Base-by-base conservation (phyloP, 2,113 vertebrate genomes). In the Eurystomus gularis region DNA sequence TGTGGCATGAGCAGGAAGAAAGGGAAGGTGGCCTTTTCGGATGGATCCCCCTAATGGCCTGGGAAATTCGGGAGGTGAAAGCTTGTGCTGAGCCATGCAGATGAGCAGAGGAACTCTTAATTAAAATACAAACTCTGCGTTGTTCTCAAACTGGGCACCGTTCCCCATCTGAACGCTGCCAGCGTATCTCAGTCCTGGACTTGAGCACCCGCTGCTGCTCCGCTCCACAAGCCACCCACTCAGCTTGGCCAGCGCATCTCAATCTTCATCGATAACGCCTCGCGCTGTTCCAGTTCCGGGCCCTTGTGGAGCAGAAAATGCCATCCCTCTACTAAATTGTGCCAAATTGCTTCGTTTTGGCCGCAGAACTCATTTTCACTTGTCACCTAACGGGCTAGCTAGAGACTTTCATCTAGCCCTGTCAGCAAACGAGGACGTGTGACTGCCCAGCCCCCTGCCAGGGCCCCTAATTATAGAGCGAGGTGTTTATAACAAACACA, bases 401-500 rank as follows among this genome's bases (percentile, higher is more conserved):
- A 73, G 83, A 88, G 92, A 73, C 87, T 96, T 96, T 86, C 66
- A 88, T 96, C 79, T 79, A 88, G 62, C 64, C 40, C 75, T 95
- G 94, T 96, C 97, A 95, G 82, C 39, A 65, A 2, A 51, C 61
- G 66, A 95, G 86, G 87, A 73, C 79, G 49, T 52, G 73, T 58
- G 75, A 95, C 52, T 79, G 71, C 10, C 70, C 81, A 79, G 44
- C 75, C 75, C 82, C 96, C 97, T 93, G 88, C 94, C 69, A 76
- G 69, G 95, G 54, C 76, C 61, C 69, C 88, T 96, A 87, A 94
- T 97, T 96, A 90, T 91, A 26, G 12, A 51, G 82, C 75, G 75
- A 96, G 92, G 95, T 96, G 93, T 97, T 97, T 96, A 97, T 97
- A 97, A 84, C 93, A 87, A 96, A 87, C 58, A 75, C 26, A 7